Conservation (phyloP, 2,888 invertebrate species). For the Chaetogeoica ovagalla region DNA sequence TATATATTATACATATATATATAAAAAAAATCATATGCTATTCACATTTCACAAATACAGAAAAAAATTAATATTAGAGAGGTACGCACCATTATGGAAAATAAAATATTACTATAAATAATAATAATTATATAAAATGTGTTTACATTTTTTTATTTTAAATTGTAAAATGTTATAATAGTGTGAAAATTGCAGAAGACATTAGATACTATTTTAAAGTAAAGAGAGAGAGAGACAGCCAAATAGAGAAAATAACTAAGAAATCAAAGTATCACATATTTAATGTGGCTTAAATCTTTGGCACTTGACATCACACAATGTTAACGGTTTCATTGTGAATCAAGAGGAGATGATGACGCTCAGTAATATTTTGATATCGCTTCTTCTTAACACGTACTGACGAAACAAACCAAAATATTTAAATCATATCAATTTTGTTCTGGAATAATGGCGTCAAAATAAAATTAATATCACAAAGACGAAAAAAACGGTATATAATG, state of each 20-base stretch:
- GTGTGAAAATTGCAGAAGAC: constrained; percentile 52
- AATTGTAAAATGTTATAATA: constrained; percentile 21
- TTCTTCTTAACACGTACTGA: constrained; percentile 13
- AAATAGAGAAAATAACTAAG: constrained; percentile 31
- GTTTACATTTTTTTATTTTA: constrained; percentile 16
- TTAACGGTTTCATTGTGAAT: constrained; percentile 42
- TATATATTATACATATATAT: neutral
- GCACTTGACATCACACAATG: constrained; percentile 52
- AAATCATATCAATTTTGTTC: constrained; percentile 50
- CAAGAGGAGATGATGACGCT: constrained; percentile 40
- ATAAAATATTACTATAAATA: constrained; percentile 50
- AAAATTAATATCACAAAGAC: constrained; percentile 50
- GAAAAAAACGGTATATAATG: constrained; percentile 48
- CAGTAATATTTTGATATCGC: constrained; percentile 27
- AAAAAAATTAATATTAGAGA: constrained; percentile 49
- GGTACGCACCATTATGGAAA: constrained; percentile 51
- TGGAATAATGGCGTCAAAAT: constrained; percentile 47
- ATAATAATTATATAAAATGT: constrained; percentile 35
- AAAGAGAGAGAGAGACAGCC: constrained; percentile 22
- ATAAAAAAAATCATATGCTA: constrained; percentile 39
- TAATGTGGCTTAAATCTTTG: constrained; percentile 47
- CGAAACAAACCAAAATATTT: constrained; percentile 41
- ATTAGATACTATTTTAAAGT: constrained; percentile 45
- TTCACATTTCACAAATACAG: constrained; percentile 50
- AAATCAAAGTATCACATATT: constrained; percentile 38